Percentiles rank a stretch among this genome's conserved stretches.
These are phyloP conservation scores for Crypturellus undulatus DNA, from an alignment of 2,113 vertebrate genomes.

Conservation along the genomic window DNA sequence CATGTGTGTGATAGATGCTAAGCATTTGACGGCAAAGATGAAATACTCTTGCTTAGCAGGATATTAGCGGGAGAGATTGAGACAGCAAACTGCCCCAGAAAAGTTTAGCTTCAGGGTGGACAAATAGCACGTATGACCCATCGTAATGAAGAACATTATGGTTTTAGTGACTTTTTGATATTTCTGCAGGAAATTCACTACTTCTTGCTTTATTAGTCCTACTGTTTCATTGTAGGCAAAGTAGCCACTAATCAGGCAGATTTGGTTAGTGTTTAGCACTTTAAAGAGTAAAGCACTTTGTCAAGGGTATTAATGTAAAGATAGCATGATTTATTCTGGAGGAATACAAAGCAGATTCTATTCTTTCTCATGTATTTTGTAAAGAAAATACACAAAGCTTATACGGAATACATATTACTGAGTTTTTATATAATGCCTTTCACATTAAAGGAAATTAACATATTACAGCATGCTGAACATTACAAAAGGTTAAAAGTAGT, in stretches of 20 bases:
- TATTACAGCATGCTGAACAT: background rate
- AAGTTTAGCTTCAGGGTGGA: background rate
- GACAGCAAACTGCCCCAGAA: background rate
- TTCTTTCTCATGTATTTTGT: background rate
- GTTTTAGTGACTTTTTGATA: background rate
- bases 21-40: background rate
- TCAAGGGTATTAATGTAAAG: background rate
- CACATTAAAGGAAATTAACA: background rate
- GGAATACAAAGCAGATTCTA: background rate
- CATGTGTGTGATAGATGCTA: fast-evolving
- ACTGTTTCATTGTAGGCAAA: background rate
- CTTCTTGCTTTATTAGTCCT: background rate
- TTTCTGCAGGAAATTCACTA: background rate
- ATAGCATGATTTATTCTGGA: background rate
- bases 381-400: background rate
- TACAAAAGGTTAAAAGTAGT: background rate
- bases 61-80: background rate
- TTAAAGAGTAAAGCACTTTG: background rate
- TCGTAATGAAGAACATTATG: background rate
- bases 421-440: background rate
- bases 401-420: background rate
- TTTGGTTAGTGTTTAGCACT: background rate
- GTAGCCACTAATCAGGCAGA: background rate
- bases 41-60: background rate
- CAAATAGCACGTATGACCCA: background rate